Percentiles rank a stretch among this genome's conserved stretches.
Conservation (phyloP, 2,113 vertebrate genomes). For the Campylorhamphus procurvoides region DNA sequence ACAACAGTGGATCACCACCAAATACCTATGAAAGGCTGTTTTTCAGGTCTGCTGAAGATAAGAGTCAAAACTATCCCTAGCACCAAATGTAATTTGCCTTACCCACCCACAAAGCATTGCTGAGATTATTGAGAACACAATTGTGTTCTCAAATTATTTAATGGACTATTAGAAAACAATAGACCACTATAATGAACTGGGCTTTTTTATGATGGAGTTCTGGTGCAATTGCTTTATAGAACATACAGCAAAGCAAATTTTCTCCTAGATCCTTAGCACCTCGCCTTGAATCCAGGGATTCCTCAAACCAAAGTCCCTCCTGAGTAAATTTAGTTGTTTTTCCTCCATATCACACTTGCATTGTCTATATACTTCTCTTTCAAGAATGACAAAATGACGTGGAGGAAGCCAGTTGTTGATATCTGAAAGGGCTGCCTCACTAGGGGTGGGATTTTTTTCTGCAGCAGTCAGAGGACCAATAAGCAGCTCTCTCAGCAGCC, state of each 20-base stretch:
- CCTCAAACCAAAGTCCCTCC: not conserved
- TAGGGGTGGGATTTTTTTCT: not conserved
- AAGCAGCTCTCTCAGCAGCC: not conserved
- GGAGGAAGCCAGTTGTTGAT: rapidly evolving
- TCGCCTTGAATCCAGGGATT: not conserved
- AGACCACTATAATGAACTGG: not conserved
- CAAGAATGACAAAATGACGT: not conserved
- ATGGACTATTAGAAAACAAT: not conserved
- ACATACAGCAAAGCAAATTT: not conserved
- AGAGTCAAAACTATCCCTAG: not conserved
- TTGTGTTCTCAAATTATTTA: not conserved
- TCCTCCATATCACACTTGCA: not conserved
- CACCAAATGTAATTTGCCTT: not conserved
- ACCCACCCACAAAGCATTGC: not conserved
- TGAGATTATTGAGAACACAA: not conserved
- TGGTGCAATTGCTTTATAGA: not conserved
- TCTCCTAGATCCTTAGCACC: not conserved
- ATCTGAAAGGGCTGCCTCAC: not conserved
- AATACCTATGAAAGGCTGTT: not conserved
- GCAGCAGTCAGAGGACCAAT: not conserved
- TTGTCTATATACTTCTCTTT: not conserved
- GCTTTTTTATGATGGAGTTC: not conserved
- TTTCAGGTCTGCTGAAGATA: not conserved
- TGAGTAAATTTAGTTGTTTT: not conserved
- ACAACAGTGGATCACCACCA: not conserved